Base-by-base conservation (phyloP, 2,797 vertebrate genomes). In the Heteromormyrus szaboi region DNA sequence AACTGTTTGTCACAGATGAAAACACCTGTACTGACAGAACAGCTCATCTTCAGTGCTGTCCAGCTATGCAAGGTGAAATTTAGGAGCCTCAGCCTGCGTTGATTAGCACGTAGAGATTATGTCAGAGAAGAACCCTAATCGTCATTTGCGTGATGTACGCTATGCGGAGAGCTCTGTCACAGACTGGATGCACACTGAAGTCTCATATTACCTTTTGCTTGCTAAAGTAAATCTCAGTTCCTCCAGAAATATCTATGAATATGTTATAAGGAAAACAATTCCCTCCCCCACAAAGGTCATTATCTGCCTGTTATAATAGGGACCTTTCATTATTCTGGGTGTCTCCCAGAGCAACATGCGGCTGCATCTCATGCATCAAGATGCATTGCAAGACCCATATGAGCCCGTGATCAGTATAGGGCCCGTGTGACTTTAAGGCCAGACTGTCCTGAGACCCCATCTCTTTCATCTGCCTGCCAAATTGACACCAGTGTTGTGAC, bases 261-360 rank as follows among this genome's bases (percentile, higher is more conserved):
- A 84, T 84, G 44, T 44, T 48, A 84, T 44, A 50, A 84, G 46
- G 9, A 84, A 84, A 84, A 84, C 81, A 50, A 84, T 50, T 44
- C 81, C 81, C 81, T 50, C 81, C 81, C 81, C 46, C 81, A 29
- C 41, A 84, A 44, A 41, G 81, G 81, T 84, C 44, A 84, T 48
- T 84, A 84, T 84, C 81, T 50, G 46, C 46, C 44, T 25, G 81
- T 51, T 48, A 50, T 84, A 84, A 84, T 84, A 84, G 81, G 44
- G 81, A 14, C 11, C 22, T 48, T 84, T 22, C 46, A 84, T 51
- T 50, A 84, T 84, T 84, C 81, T 50, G 11, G 44, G 41, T 48
- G 81, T 51, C 46, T 84, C 44, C 81, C 44, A n/a, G n/a, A 84
- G 81, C 22, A 84, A 84, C n/a, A 25, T 84, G 46, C 2, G 46